Percentiles rank a stretch among this genome's conserved stretches.
Evolutionary conservation across 1,140 invertebrate genomes (phyloP).

Genomic region (Mesaphorura yosii): DNA sequence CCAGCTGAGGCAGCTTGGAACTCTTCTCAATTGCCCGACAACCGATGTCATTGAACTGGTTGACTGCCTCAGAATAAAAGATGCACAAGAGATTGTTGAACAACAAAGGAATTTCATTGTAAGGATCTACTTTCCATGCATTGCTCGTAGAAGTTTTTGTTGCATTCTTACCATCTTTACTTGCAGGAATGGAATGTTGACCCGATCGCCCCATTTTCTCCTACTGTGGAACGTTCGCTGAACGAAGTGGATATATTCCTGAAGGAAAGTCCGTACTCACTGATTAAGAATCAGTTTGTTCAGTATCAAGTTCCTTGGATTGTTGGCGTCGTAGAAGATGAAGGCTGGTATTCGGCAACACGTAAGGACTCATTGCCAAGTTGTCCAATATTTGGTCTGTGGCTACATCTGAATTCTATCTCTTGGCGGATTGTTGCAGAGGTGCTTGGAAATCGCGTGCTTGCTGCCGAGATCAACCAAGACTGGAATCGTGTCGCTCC

Average conservation of each 20-base stretch:
- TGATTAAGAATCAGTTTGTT: not conserved
- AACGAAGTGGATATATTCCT: slow-evolving; percentile 43
- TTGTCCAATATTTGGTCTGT: not conserved
- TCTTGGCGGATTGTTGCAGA: slow-evolving; percentile 3
- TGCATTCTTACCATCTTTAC: slow-evolving; percentile 8
- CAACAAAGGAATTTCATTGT: slow-evolving; percentile 40
- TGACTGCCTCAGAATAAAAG: slow-evolving; percentile 53
- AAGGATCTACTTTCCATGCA: slow-evolving; percentile 12
- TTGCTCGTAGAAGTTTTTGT: not conserved
- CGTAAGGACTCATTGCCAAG: not conserved
- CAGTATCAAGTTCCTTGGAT: slow-evolving; percentile 28
- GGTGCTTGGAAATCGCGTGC: slow-evolving; percentile 8
- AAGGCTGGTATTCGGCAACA: too few species aligned
- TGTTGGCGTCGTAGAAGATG: slow-evolving; percentile 22
- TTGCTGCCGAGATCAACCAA: slow-evolving; percentile 21
- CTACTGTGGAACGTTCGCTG: slow-evolving; percentile 42
- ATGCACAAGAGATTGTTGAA: slow-evolving; percentile 44
- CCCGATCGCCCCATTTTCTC: slow-evolving; percentile 51
- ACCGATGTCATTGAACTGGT: slow-evolving; percentile 46
- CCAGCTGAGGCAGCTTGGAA: slow-evolving; percentile 53
- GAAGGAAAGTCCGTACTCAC: slow-evolving; percentile 40
- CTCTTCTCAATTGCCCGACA: slow-evolving; percentile 55
- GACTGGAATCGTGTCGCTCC: slow-evolving; percentile 29
- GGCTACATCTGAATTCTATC: not conserved
- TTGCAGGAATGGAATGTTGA: slow-evolving; percentile 42